Evolutionary conservation across 2,888 invertebrate species (phyloP), one percentile per base, ranked within the genome.

Genomic region (Rhogogaster chlorosoma): DNA sequence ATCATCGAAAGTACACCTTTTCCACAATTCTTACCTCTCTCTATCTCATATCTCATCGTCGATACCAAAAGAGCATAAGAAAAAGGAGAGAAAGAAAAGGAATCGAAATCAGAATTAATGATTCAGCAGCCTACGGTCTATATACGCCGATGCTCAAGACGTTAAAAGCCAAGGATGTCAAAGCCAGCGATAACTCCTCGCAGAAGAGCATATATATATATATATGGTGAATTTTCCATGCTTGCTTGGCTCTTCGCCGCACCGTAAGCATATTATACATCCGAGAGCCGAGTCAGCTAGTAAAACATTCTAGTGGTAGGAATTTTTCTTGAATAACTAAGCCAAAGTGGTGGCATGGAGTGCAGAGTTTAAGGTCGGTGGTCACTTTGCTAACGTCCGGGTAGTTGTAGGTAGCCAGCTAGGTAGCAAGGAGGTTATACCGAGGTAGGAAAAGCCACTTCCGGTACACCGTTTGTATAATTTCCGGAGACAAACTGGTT

Each of bases 401-500:
- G 29, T 49, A 49, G 73, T n/a, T n/a, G 9, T 73, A 42, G 32
- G 73, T n/a, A 49, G 9, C 7, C n/a, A 3, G n/a, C n/a, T 5
- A 22, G 67, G 38, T 1, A 4, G n/a, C n/a, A n/a, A n/a, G 10
- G 29, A 4, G 64, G 71, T 18, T n/a, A 26, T 15, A 29, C 6
- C 3, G 22, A 32, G 77, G 45, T 42, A 77, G 49, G 83, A 70
- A 70, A 70, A 49, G 45, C 67, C 67, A 83, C 67, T 83, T 83
- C 83, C 83, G 83, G 70, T 83, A 42, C 70, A 42, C 26, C 83
- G 83, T 64, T 70, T 83, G 83, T 83, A 67, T 83, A 83, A 83
- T 83, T 83, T 83, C 83, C 83, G 83, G 83, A 70, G 83, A 83
- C 83, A 83, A 83, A 83, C 64, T 83, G 83, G 67, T 83, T 83